Conservation (phyloP, 2,113 vertebrate genomes). For the Zosterops hypoxanthus region DNA sequence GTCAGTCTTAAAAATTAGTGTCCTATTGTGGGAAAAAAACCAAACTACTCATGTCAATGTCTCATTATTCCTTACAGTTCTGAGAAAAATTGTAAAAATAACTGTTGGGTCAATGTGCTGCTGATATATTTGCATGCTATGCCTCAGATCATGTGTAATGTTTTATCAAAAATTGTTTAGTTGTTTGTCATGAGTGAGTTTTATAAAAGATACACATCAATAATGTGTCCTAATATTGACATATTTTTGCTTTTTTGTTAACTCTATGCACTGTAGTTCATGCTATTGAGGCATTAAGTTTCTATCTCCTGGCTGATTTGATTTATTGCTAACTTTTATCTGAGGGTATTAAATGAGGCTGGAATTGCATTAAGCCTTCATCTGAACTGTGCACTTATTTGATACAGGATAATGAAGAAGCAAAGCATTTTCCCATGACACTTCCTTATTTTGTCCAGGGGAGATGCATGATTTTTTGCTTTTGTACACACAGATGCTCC, state of each 20-base stretch:
- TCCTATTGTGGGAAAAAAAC: neutral
- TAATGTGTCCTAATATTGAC: slow-evolving; percentile 34
- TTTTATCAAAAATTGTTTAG: neutral
- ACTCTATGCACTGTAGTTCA: neutral
- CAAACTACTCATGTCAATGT: neutral
- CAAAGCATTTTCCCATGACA: neutral
- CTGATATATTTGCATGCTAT: neutral
- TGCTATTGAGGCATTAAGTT: neutral
- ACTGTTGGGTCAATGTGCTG: slow-evolving; percentile 4
- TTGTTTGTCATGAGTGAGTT: slow-evolving; percentile 3
- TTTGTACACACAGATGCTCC: neutral
- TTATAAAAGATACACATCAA: neutral
- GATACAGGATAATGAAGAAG: neutral
- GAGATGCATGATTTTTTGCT: neutral
- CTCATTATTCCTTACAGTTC: slow-evolving; percentile 18
- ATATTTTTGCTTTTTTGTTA: neutral
- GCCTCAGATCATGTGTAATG: neutral
- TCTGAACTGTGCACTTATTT: slow-evolving; percentile 2
- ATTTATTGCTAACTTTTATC: slow-evolving; percentile 11
- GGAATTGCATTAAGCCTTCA: neutral
- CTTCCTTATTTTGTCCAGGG: neutral
- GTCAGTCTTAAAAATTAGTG: slow-evolving; percentile 23
- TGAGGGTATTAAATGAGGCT: neutral
- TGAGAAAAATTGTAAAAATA: slow-evolving; percentile 27
- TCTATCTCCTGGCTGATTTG: neutral